Evolutionary conservation across 2,113 vertebrate genomes (phyloP), one percentile per base, ranked within the genome.

Genomic region (Mormyrus iriodes): DNA sequence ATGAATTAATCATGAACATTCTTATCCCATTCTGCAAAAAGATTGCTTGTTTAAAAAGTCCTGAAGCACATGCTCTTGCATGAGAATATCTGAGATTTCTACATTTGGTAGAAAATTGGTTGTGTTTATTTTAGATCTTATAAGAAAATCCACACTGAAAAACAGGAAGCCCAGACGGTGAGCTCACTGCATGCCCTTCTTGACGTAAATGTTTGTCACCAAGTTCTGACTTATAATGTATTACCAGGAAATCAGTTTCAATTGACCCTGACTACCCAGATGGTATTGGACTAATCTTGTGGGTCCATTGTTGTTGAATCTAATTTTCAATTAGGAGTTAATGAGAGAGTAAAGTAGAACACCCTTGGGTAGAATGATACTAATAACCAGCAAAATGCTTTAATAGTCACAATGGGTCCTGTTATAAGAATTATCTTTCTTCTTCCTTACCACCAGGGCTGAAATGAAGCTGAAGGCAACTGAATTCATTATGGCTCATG

Each of bases 21-120:
- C 35, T 79, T 35, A 79, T 79, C 39, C 73, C 35, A 79, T 79
- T 79, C 15, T 42, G 35, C 73, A 79, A 79, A 42, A 79, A 42
- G 73, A 79, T 79, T 79, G 73, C 73, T 79, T 79, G 73, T 79
- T 79, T 79, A 79, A 79, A 79, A 79, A 42, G 73, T 79, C 35
- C 35, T 79, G 73, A 42, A 79, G 73, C 73, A 79, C 73, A 79
- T 79, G 73, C 73, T 79, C 73, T 79, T 79, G 73, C 73, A 42
- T 79, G 73, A 42, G 73, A 79, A 79, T 35, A 35, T 42, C 35
- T 42, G 35, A 19, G 35, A 39, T 79, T 19, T 79, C 73, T 79
- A 79, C 35, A 19, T 79, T 79, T 79, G 73, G 17, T 27, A 42
- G 35, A 79, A 42, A 79, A 79, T 79, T 79, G 5, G 15, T 35